Conservation (phyloP, 1,140 invertebrate species). For the Lycorma delicatula region DNA sequence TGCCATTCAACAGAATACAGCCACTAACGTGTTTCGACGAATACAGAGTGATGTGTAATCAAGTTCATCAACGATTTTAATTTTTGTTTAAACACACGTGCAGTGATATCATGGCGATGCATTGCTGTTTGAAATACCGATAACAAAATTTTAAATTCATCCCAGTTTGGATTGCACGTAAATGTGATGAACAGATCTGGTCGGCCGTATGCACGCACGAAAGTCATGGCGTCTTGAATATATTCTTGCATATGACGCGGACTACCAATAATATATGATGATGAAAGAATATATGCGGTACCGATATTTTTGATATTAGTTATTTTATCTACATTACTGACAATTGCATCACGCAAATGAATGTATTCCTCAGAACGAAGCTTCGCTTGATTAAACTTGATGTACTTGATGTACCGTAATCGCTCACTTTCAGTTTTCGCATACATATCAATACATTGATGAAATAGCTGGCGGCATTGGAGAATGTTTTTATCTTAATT, state of each 20-base stretch:
- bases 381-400: too few relatives aligned
- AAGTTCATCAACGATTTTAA: conserved; percentile 14
- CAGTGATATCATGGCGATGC: conserved; percentile 16
- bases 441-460: conserved; percentile 43
- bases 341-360: too few relatives aligned
- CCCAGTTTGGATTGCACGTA: conserved; percentile 43
- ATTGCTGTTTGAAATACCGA: conserved; percentile 28
- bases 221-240: conserved; percentile 42
- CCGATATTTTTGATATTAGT: conserved; percentile 18
- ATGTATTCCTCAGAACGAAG: too few relatives aligned
- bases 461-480: too few relatives aligned
- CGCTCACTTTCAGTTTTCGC: too few relatives aligned
- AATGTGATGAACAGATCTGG: conserved; percentile 40
- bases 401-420: too few relatives aligned
- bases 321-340: conserved; percentile 13
- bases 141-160: conserved; percentile 32
- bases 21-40: conserved; percentile 33
- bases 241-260: conserved; percentile 41
- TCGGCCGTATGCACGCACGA: conserved; percentile 38
- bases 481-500: too few relatives aligned
- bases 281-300: conserved; percentile 31
- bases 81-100: conserved; percentile 15
- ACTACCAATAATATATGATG: conserved; percentile 34
- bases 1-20: conserved; percentile 45
- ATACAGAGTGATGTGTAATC: too few relatives aligned